Evolutionary conservation across 2,797 vertebrate species (phyloP).

Genomic region (Poecilia wingei): DNA sequence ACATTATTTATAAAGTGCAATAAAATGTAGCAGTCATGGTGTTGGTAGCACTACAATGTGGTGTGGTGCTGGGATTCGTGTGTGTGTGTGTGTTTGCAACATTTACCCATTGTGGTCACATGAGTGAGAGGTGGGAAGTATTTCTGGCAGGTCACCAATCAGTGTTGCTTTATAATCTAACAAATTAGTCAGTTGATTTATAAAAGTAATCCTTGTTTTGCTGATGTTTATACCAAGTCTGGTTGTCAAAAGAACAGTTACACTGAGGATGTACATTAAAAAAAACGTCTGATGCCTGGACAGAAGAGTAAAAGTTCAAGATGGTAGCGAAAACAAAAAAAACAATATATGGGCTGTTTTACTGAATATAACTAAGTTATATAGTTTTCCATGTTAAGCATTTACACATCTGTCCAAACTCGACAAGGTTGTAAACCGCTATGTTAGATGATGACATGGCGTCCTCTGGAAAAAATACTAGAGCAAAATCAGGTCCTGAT

Average conservation of each 20-base stretch:
- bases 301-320: neutral
- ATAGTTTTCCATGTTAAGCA: neutral
- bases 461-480: neutral
- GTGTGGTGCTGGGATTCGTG: neutral
- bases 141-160: neutral
- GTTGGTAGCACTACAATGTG: too few relatives aligned
- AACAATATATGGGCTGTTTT: neutral
- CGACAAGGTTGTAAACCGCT: neutral
- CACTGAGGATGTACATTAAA: neutral
- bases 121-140: neutral
- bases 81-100: neutral
- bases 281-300: neutral
- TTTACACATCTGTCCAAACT: neutral
- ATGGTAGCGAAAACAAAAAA: neutral
- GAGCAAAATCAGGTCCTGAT: neutral
- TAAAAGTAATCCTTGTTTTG: neutral
- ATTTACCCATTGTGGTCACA: neutral
- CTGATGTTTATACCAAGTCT: neutral
- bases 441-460: neutral
- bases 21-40: neutral
- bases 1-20: neutral
- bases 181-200: neutral
- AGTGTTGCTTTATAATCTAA: neutral
- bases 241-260: neutral
- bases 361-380: neutral